A percentile compares a stretch with the other conserved stretches of the same genome.
Conservation (phyloP, 2,113 vertebrate species). For the Microtus montanus region DNA sequence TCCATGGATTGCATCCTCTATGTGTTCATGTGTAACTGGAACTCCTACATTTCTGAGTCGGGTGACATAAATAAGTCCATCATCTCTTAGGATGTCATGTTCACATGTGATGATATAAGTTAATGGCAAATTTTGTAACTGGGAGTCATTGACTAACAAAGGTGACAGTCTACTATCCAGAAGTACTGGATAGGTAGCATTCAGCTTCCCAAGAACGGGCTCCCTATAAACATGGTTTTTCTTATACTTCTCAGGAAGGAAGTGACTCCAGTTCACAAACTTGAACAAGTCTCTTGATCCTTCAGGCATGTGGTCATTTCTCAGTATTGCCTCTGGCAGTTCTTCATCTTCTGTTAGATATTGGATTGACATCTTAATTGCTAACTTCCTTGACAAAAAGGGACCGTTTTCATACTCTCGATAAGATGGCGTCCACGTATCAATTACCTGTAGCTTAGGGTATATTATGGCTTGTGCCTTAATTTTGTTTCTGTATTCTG, state of each 20-base stretch:
- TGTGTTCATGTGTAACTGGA: too few relatives aligned
- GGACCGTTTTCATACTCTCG: slow-evolving; percentile 83
- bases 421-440: slow-evolving; percentile 89
- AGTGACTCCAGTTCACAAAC: slow-evolving; percentile 88
- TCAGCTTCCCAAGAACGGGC: neutral
- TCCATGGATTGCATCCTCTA: too few relatives aligned
- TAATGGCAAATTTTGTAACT: slow-evolving; percentile 84
- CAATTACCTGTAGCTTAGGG: slow-evolving; percentile 89
- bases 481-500: slow-evolving; percentile 84
- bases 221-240: slow-evolving; percentile 81
- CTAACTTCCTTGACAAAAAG: neutral
- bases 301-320: slow-evolving; percentile 27
- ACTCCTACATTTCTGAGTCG: too few relatives aligned
- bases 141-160: slow-evolving; percentile 84
- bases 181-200: neutral
- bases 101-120: slow-evolving; percentile 91
- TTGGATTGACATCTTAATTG: neutral
- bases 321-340: fast-evolving
- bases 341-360: neutral
- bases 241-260: slow-evolving; percentile 86
- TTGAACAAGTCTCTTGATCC: slow-evolving; percentile 71
- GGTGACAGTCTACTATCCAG: slow-evolving; percentile 81
- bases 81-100: slow-evolving; percentile 85
- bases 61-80: too few relatives aligned
- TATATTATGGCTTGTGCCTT: slow-evolving; percentile 92